These are phyloP conservation scores for Scortum barcoo DNA, from an alignment of 2,113 vertebrate genomes.

Conservation along the genomic window DNA sequence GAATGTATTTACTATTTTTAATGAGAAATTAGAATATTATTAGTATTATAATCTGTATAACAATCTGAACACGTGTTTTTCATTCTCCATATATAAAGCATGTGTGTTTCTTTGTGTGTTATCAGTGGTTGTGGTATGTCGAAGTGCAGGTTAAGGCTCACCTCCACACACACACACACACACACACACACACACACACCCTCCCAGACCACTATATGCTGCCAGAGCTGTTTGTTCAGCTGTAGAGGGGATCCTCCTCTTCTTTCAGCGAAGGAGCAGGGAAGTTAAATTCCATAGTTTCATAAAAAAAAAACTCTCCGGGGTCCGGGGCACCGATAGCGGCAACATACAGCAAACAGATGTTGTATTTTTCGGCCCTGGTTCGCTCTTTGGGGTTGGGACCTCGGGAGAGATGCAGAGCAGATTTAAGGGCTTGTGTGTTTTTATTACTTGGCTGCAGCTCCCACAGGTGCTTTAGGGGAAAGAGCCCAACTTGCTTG, in stretches of 20 bases:
- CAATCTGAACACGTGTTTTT: background rate
- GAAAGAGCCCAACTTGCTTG: constrained; percentile 54
- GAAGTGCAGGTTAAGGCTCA: constrained; percentile 27
- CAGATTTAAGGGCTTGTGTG: constrained; percentile 74
- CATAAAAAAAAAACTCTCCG: constrained; percentile 18
- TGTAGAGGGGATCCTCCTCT: constrained; percentile 66
- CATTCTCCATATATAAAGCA: background rate
- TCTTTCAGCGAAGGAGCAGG: constrained; percentile 23
- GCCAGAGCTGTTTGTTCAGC: constrained; percentile 76
- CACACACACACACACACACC: constrained; percentile 47
- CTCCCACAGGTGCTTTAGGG: constrained; percentile 74
- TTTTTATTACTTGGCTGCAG: constrained; percentile 75
- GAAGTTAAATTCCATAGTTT: constrained; percentile 52
- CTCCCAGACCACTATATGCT: constrained; percentile 33
- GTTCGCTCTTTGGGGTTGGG: constrained; percentile 44
- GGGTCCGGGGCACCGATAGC: constrained; percentile 36
- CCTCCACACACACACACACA: constrained; percentile 14
- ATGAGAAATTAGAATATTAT: background rate
- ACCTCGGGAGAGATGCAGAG: constrained; percentile 55
- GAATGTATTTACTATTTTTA: background rate
- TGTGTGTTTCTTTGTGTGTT: constrained; percentile 25
- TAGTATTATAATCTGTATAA: background rate
- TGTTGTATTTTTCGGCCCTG: constrained; percentile 65
- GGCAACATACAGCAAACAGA: constrained; percentile 48
- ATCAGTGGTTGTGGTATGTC: constrained; percentile 44